A percentile compares a stretch with the other conserved stretches of the same genome.
Evolutionary conservation across 2,113 vertebrate genomes (phyloP).

Genomic region (Beaufortia kweichowensis): DNA sequence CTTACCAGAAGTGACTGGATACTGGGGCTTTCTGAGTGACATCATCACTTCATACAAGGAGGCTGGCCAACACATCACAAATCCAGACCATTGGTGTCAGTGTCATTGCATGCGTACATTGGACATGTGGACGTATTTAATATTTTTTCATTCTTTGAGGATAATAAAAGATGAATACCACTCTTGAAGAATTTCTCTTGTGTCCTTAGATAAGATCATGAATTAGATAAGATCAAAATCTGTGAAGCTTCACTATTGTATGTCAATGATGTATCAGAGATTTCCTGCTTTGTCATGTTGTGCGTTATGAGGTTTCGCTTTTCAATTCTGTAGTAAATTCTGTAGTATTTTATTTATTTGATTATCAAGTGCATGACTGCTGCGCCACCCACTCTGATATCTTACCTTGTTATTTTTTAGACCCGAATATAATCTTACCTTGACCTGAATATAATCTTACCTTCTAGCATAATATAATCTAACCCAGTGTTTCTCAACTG

Average conservation of each 20-base stretch:
- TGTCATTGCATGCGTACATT: neutral
- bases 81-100: neutral
- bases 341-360: no score
- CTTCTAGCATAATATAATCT: neutral
- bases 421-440: no score
- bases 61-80: neutral
- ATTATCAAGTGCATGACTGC: no score
- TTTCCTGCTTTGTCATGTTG: neutral
- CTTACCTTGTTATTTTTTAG: no score
- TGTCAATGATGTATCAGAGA: neutral
- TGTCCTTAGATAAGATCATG: neutral
- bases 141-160: neutral
- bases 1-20: constrained; percentile 55
- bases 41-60: constrained; percentile 36
- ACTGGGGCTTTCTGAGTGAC: constrained; percentile 53
- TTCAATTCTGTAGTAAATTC: neutral
- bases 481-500: no score
- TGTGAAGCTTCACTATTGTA: neutral
- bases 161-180: neutral
- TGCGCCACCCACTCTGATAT: no score
- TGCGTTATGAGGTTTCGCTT: neutral
- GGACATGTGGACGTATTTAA: neutral
- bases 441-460: neutral
- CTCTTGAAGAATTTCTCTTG: neutral
- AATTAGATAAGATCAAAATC: neutral